Evolutionary conservation across 92 coral and sea anemone species (phyloP).

Genomic region (Palythoa grandis): DNA sequence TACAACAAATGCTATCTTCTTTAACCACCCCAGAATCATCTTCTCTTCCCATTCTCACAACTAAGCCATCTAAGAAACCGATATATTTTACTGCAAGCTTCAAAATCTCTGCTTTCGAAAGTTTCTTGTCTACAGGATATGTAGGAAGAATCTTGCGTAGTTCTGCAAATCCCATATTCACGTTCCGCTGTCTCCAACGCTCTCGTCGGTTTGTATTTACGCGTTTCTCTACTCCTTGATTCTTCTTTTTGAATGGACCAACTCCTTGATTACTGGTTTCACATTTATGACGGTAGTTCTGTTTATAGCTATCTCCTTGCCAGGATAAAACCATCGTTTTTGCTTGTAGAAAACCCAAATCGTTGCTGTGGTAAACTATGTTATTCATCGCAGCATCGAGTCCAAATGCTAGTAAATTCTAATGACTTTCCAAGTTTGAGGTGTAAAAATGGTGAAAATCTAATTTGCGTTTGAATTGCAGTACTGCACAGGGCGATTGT

Average conservation of each 20-base stretch:
- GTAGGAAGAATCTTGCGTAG: slow-evolving; percentile 55
- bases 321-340: slow-evolving; percentile 19
- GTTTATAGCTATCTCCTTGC: slow-evolving; percentile 22
- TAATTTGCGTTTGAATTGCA: neutral
- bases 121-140: slow-evolving; percentile 58
- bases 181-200: slow-evolving; percentile 59
- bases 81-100: slow-evolving; percentile 62
- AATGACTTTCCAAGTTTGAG: neutral
- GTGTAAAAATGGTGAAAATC: slow-evolving; percentile 31
- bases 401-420: neutral
- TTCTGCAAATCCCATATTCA: slow-evolving; percentile 53
- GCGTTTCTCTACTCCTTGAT: slow-evolving; percentile 10
- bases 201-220: slow-evolving; percentile 45
- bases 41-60: slow-evolving; percentile 22
- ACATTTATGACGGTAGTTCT: neutral
- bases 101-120: slow-evolving; percentile 57
- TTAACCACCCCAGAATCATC: neutral
- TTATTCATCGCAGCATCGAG: neutral
- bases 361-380: neutral
- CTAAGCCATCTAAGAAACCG: slow-evolving; percentile 33
- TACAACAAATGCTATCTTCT: neutral
- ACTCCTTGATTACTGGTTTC: neutral
- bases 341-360: slow-evolving; percentile 1
- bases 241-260: neutral
- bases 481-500: slow-evolving; percentile 2